Evolutionary conservation across 2,797 vertebrate genomes (phyloP), one percentile per base, ranked within the genome.

Genomic region (Threskiornis aethiopicus): DNA sequence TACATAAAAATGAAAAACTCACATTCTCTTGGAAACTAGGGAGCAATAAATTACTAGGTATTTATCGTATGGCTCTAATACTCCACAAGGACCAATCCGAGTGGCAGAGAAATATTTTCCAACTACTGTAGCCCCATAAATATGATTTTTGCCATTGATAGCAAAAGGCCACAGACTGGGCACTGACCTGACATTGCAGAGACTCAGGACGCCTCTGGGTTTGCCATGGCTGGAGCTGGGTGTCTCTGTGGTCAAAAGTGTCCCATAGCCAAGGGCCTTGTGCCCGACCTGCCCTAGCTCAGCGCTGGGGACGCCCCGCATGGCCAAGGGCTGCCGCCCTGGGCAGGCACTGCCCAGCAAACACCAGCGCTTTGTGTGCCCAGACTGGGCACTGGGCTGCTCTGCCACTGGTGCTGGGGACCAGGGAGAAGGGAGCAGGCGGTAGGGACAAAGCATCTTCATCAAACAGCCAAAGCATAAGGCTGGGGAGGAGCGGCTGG

Each of bases 131-230:
- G 24, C 10, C 16, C 24, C 52, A 44, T 3, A 37, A 47, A 35
- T 0, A 8, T 26, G n/a, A 59, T 51, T 54, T 89, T 59, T 25
- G 21, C 18, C 35, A 29, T 1, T n/a, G 10, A 20, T 14, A 37
- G 22, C 6, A n/a, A 9, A 84, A 71, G 15, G 24, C 16, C n/a
- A 33, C 41, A 16, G 33, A 13, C 2, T 5, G 9, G 26, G 44
- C 51, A 29, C 20, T 9, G 20, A 13, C 13, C 6, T 10, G 5
- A 33, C 9, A 21, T 25, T 2, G 0, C 57, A 25, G 1, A n/a
- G 37, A 5, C 29, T 70, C 22, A 6, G 39, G 64, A n/a, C 0
- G 0, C 0, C 26, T 52, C 44, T 18, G 18, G 5, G 13, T 6
- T 64, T 44, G 35, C 65, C 2, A 1, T n/a, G 42, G 3, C n/a